phyloP scores from a whole-genome alignment of 2,888 invertebrate genomes.

The Ormyrus labotus region DNA sequence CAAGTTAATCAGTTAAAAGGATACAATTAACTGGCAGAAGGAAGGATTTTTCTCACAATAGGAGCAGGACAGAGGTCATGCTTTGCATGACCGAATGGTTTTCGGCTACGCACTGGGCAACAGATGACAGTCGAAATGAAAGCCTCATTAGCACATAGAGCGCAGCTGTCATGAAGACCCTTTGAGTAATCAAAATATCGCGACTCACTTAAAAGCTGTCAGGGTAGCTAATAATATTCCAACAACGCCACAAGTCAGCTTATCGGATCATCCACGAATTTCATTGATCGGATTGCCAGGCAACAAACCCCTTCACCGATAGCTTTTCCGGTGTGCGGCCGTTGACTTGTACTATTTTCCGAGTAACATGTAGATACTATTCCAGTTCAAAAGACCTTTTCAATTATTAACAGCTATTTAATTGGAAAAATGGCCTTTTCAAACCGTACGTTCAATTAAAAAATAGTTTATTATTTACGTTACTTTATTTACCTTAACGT shows the following conservation, averaged over 20 bases:
- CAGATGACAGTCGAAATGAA: constrained; percentile 29
- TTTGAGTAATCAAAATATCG: constrained; percentile 55
- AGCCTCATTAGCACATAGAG: constrained; percentile 28
- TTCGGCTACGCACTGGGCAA: constrained; percentile 2
- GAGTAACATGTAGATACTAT: background rate
- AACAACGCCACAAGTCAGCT: constrained; percentile 43
- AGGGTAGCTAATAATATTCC: constrained; percentile 17
- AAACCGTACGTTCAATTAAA: too few species aligned
- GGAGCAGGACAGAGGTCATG: too few species aligned
- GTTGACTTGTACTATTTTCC: background rate
- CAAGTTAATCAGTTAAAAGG: too few species aligned
- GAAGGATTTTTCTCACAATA: too few species aligned
- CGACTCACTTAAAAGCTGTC: constrained; percentile 48
- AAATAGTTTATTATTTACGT: too few species aligned
- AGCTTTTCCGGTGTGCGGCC: background rate
- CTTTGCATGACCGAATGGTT: too few species aligned
- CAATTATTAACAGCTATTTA: too few species aligned
- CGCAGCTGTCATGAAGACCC: constrained; percentile 27
- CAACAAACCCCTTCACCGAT: constrained; percentile 26
- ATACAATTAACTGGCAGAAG: too few species aligned
- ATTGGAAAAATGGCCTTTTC: too few species aligned
- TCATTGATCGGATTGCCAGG: constrained; percentile 17
- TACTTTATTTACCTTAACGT: too few species aligned
- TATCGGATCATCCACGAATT: constrained; percentile 40
- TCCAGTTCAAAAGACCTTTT: too few species aligned